These are phyloP conservation scores for Gambusia yucatana DNA, from an alignment of 2,797 vertebrate genomes.

Conservation along the genomic window DNA sequence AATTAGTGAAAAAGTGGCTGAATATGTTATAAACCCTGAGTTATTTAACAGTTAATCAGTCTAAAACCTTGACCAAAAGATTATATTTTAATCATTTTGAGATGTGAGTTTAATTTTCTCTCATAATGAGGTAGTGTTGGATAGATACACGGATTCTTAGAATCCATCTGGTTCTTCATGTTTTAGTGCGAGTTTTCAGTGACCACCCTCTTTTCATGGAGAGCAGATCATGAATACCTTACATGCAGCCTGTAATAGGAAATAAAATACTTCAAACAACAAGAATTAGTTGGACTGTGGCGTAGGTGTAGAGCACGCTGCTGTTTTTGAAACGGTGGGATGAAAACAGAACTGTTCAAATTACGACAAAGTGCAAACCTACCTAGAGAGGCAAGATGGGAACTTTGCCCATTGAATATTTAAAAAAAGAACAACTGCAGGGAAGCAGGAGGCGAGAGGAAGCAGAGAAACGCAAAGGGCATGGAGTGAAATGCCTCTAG, in stretches of 20 bases:
- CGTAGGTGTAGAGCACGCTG: slow-evolving; percentile 53
- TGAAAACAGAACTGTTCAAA: slow-evolving; percentile 69
- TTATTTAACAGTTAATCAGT: background rate
- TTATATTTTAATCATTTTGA: background rate
- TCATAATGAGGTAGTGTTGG: background rate
- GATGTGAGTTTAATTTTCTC: background rate
- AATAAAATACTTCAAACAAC: slow-evolving; percentile 55
- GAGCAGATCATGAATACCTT: slow-evolving; percentile 21
- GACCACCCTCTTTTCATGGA: slow-evolving; percentile 32
- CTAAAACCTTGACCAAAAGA: background rate
- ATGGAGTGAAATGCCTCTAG: slow-evolving; percentile 69
- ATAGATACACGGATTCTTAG: background rate
- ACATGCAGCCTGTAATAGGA: slow-evolving; percentile 29
- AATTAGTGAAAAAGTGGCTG: background rate
- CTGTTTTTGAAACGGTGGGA: slow-evolving; percentile 53
- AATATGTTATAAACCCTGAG: background rate
- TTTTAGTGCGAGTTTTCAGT: slow-evolving; percentile 31
- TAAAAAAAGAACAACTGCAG: slow-evolving; percentile 60
- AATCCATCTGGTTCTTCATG: background rate
- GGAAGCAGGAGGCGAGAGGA: slow-evolving; percentile 44
- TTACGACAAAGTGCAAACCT: slow-evolving; percentile 70
- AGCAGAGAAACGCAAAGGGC: slow-evolving; percentile 47
- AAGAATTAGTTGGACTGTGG: slow-evolving; percentile 43
- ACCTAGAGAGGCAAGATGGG: slow-evolving; percentile 50
- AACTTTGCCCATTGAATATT: slow-evolving; percentile 66